A percentile compares a stretch with the other conserved stretches of the same genome.
Evolutionary conservation across 2,113 vertebrate species (phyloP).

Genomic region (Corynorhinus townsendii): DNA sequence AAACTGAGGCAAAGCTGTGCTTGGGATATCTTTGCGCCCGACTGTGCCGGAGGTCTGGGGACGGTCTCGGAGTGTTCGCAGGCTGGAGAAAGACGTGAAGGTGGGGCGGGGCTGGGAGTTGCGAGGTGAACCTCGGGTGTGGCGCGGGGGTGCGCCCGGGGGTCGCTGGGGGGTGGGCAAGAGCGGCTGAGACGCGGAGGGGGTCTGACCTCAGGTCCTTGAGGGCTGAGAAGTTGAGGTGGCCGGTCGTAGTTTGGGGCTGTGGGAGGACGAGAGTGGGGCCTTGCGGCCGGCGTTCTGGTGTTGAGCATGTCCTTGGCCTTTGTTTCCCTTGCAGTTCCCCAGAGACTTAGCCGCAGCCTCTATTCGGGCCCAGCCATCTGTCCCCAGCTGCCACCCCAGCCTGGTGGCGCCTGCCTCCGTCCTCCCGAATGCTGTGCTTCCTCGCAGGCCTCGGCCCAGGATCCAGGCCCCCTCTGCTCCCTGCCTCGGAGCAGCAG

Average conservation of each 20-base stretch:
- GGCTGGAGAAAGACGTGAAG: background rate
- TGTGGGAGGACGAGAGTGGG: background rate
- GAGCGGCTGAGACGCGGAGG: background rate
- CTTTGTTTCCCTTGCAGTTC: slow-evolving; percentile 45
- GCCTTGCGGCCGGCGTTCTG: background rate
- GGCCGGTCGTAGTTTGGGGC: no score
- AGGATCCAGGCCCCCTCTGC: slow-evolving; percentile 53
- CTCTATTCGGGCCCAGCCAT: background rate
- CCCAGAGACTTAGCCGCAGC: background rate
- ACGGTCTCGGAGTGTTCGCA: background rate
- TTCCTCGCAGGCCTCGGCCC: slow-evolving; percentile 43
- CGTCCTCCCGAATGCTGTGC: slow-evolving; percentile 68
- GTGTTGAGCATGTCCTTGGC: background rate
- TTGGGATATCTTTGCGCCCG: fast-evolving
- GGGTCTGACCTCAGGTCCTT: background rate
- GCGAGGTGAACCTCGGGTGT: background rate
- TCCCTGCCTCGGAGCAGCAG: slow-evolving; percentile 19
- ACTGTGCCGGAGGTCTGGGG: background rate
- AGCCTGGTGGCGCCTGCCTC: slow-evolving; percentile 57
- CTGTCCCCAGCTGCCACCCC: background rate
- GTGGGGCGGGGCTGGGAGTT: slow-evolving; percentile 21
- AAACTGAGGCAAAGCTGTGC: slow-evolving; percentile 38
- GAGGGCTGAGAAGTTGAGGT: background rate
- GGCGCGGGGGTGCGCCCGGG: background rate
- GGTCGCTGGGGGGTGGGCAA: background rate